A percentile compares a stretch with the other conserved stretches of the same genome.
These are phyloP conservation scores for Tiaroga cobitis DNA, from an alignment of 2,797 vertebrate genomes.

Conservation along the genomic window DNA sequence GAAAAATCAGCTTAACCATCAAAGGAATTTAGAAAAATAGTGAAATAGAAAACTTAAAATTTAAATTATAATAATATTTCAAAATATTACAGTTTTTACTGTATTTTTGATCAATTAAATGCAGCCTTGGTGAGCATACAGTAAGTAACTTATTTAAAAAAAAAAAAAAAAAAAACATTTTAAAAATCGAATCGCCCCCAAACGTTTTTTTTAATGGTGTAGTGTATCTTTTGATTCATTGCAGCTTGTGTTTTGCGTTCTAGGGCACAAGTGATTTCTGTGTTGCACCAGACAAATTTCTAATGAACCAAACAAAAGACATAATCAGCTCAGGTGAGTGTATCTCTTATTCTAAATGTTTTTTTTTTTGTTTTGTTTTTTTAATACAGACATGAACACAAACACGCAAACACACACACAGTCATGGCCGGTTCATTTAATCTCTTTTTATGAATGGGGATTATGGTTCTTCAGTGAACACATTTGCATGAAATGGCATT, in stretches of 20 bases:
- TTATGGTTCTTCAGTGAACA: conserved; percentile 23
- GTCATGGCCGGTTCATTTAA: not conserved
- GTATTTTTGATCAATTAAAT: not conserved
- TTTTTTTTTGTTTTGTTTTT: not conserved
- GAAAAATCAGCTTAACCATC: no score
- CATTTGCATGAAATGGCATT: conserved; percentile 27
- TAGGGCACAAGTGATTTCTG: conserved; percentile 96
- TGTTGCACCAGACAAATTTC: conserved; percentile 87
- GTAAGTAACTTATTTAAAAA: not conserved
- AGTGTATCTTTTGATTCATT: not conserved
- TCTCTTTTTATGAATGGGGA: conserved; percentile 13
- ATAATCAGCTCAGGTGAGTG: conserved; percentile 81
- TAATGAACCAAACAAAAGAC: conserved; percentile 86
- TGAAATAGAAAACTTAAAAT: no score
- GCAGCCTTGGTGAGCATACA: no score
- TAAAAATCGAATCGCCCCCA: not conserved
- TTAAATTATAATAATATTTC: not conserved
- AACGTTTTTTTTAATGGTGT: not conserved
- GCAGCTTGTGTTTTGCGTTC: conserved; percentile 40
- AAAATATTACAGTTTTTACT: not conserved
- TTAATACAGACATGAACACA: not conserved
- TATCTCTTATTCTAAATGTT: not conserved
- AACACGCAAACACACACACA: not conserved
- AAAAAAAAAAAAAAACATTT: not conserved
- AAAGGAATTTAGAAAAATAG: no score